Evolutionary conservation across 2,888 invertebrate genomes (phyloP).

Genomic region (Drosophila melanosoma): DNA sequence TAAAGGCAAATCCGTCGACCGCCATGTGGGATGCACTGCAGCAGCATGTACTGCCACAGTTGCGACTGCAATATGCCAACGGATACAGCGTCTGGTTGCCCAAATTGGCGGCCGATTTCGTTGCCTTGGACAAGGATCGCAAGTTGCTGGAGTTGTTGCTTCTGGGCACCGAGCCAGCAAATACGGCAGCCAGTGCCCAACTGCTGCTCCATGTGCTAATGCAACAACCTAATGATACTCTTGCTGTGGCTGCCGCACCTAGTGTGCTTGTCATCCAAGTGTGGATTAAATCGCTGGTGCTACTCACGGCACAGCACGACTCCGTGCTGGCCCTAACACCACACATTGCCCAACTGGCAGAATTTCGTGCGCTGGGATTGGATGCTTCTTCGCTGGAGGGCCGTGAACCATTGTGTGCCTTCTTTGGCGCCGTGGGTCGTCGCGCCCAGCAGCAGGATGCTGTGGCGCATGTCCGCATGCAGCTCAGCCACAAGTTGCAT

Average conservation of each 20-base stretch:
- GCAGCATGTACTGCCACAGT: constrained; percentile 80
- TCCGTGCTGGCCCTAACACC: constrained; percentile 75
- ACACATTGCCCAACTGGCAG: constrained; percentile 73
- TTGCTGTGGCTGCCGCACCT: constrained; percentile 23
- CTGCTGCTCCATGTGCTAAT: constrained; percentile 72
- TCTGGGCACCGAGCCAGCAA: constrained; percentile 70
- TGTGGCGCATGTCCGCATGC: constrained; percentile 63
- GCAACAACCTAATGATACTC: constrained; percentile 6
- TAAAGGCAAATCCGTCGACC: constrained; percentile 20
- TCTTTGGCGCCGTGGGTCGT: constrained; percentile 82
- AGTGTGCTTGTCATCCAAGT: constrained; percentile 78
- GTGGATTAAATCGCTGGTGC: constrained; percentile 83
- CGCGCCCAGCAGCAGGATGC: constrained; percentile 56
- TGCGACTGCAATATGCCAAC: constrained; percentile 78
- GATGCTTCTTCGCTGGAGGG: constrained; percentile 65
- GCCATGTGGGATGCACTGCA: constrained; percentile 77
- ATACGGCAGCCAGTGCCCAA: constrained; percentile 77
- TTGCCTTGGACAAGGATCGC: constrained; percentile 68
- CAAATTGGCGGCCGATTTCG: constrained; percentile 81
- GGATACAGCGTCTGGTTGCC: constrained; percentile 82
- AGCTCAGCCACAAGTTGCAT: constrained; percentile 81
- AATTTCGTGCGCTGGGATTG: constrained; percentile 73
- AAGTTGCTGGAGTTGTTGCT: constrained; percentile 72
- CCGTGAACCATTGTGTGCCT: constrained; percentile 83
- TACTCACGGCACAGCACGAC: constrained; percentile 81